Evolutionary conservation across 2,113 vertebrate genomes (phyloP).

Genomic region (Mola mola): DNA sequence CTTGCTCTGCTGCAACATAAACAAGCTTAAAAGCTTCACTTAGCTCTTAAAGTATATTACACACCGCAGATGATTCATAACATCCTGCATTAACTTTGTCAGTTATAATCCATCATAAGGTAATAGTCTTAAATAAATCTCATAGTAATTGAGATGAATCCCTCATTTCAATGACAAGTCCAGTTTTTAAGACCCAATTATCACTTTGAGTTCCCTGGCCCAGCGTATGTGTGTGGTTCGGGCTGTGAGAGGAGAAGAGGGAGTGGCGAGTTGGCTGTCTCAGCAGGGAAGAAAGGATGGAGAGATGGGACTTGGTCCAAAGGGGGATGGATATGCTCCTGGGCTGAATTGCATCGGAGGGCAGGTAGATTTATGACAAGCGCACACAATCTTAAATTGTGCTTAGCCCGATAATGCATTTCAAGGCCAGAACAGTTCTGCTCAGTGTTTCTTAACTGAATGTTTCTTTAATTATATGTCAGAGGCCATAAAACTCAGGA

Average conservation of each 20-base stretch:
- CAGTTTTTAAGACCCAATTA: slow-evolving; percentile 86
- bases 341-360: slow-evolving; percentile 56
- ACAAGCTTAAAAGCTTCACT: slow-evolving; percentile 74
- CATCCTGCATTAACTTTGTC: slow-evolving; percentile 80
- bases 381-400: slow-evolving; percentile 82
- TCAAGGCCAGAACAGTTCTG: slow-evolving; percentile 77
- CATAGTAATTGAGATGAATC: slow-evolving; percentile 83
- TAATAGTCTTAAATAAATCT: slow-evolving; percentile 85
- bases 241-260: slow-evolving; percentile 39
- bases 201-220: slow-evolving; percentile 73
- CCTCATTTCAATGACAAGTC: slow-evolving; percentile 83
- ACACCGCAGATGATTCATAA: slow-evolving; percentile 75
- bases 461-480: slow-evolving; percentile 88
- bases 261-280: slow-evolving; percentile 56
- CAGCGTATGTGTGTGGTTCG: slow-evolving; percentile 50
- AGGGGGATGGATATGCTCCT: slow-evolving; percentile 63
- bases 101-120: slow-evolving; percentile 82
- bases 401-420: slow-evolving; percentile 77
- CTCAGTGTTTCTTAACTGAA: slow-evolving; percentile 84
- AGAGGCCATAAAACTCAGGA: slow-evolving; percentile 84
- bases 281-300: slow-evolving; percentile 37
- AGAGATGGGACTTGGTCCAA: slow-evolving; percentile 79
- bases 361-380: slow-evolving; percentile 80
- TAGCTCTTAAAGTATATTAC: slow-evolving; percentile 69
- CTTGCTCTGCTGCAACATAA: slow-evolving; percentile 46